These are phyloP conservation scores for Chaunax sp. DNA, from an alignment of 2,797 vertebrate genomes.

Conservation along the genomic window DNA sequence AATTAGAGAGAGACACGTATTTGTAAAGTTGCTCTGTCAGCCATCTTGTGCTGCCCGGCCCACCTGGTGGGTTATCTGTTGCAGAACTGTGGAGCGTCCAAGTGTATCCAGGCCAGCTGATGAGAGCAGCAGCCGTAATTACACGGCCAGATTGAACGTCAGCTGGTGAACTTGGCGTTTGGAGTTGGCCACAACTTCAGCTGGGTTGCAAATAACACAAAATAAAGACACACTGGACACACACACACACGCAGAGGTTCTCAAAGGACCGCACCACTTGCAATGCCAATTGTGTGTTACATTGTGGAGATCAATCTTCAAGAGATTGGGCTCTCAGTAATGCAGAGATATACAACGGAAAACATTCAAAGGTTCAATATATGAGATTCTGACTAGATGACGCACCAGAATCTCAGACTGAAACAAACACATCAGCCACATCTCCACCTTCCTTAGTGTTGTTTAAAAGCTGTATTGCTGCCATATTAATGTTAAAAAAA, in stretches of 20 bases:
- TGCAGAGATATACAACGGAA: background rate
- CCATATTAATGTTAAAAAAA: too few species aligned
- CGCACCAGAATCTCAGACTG: too few species aligned
- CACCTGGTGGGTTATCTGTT: conserved; percentile 53
- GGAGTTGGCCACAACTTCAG: conserved; percentile 33
- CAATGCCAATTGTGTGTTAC: too few species aligned
- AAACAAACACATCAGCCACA: too few species aligned
- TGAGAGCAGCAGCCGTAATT: conserved; percentile 57
- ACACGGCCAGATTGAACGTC: conserved; percentile 69
- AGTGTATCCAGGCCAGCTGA: conserved; percentile 63
- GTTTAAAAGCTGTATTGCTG: too few species aligned
- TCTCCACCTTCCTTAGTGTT: too few species aligned
- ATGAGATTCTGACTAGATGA: background rate
- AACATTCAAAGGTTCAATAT: too few species aligned
- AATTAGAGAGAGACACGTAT: background rate
- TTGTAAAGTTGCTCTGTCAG: conserved; percentile 22
- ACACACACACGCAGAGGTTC: background rate
- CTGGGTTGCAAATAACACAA: conserved; percentile 44
- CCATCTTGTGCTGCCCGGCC: conserved; percentile 25
- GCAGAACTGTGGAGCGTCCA: conserved; percentile 39
- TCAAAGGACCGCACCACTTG: background rate
- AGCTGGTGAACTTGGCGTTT: conserved; percentile 57
- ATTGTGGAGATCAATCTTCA: too few species aligned
- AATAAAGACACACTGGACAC: conserved; percentile 25
- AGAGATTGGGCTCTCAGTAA: background rate